These are phyloP conservation scores for Microtus montanus DNA, from an alignment of 2,113 vertebrate genomes.

Conservation along the genomic window DNA sequence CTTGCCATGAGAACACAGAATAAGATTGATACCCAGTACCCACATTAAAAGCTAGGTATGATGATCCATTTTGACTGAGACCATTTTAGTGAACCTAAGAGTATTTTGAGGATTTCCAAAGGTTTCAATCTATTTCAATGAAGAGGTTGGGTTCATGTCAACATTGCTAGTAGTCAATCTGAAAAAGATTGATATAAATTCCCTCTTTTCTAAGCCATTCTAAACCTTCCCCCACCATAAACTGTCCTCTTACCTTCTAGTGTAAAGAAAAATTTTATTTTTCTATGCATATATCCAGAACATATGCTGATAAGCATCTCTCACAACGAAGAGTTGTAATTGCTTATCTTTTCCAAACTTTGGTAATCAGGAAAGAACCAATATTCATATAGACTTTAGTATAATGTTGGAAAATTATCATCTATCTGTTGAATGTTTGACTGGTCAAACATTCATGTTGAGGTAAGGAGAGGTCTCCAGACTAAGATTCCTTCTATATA, in stretches of 20 bases:
- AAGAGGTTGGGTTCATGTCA: background rate
- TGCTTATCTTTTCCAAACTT: background rate
- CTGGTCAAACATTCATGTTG: rapidly evolving
- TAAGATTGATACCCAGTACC: background rate
- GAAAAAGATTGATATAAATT: background rate
- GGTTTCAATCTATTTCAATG: background rate
- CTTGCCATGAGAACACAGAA: background rate
- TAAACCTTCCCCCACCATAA: rapidly evolving
- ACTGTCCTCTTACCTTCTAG: background rate
- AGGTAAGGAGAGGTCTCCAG: background rate
- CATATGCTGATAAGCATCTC: background rate
- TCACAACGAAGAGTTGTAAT: background rate
- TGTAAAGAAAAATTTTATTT: background rate
- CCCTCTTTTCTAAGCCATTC: background rate
- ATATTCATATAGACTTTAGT: background rate
- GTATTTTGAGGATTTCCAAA: background rate
- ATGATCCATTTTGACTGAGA: background rate
- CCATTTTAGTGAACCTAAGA: background rate
- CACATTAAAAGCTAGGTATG: background rate
- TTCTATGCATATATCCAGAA: background rate
- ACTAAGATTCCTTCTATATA: background rate
- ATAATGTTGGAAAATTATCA: background rate
- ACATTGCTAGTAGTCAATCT: background rate
- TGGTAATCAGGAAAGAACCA: background rate
- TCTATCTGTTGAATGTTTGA: background rate